phyloP scores from a whole-genome alignment of 2,113 vertebrate genomes.

The Sturnus vulgaris region DNA sequence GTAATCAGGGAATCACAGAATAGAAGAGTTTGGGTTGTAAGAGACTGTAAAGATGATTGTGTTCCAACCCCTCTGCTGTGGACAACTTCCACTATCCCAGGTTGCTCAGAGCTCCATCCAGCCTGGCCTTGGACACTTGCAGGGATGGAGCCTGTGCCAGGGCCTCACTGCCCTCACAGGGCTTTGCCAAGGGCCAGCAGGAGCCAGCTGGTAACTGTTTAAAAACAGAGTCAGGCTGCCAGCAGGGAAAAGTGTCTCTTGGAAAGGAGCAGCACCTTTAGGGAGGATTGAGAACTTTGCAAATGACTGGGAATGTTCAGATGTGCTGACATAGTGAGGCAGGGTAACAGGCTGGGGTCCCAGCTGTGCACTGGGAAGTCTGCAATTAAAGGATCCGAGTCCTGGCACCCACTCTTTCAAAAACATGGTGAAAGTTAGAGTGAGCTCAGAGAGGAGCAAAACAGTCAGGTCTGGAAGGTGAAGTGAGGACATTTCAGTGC shows the following conservation, averaged over 20 bases:
- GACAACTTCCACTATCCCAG: not conserved
- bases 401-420: not conserved
- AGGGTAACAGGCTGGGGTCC: not conserved
- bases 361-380: not conserved
- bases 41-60: not conserved
- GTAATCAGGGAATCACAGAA: not conserved
- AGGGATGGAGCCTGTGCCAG: not conserved
- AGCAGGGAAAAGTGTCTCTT: not conserved
- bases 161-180: not conserved
- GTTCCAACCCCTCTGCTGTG: not conserved
- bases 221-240: not conserved
- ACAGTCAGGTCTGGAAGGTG: not conserved
- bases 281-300: not conserved
- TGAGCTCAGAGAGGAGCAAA: not conserved
- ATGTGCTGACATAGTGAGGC: not conserved
- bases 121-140: not conserved
- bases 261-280: not conserved
- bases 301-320: not conserved
- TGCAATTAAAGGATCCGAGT: not conserved
- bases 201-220: not conserved
- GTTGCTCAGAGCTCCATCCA: not conserved
- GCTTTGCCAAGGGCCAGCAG: not conserved
- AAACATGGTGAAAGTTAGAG: not conserved
- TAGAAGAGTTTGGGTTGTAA: not conserved
- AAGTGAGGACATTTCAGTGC: not conserved